phyloP scores from a whole-genome alignment of 1,140 invertebrate genomes.

The Centruroides vittatus region DNA sequence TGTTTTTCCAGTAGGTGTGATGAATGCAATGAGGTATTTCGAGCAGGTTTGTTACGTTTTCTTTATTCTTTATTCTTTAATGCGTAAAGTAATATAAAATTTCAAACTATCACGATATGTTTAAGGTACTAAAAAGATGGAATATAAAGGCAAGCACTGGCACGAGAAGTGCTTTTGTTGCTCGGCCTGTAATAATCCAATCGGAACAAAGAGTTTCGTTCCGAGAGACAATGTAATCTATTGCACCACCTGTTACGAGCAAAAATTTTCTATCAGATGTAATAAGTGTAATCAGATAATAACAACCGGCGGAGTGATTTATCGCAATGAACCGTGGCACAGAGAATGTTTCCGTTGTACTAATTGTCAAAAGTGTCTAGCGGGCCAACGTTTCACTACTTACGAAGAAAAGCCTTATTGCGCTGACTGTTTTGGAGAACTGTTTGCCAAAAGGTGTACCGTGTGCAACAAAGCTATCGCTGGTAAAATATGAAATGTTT shows the following conservation, averaged over 20 bases:
- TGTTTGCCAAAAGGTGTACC: constrained; percentile 40
- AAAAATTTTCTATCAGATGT: constrained; percentile 95
- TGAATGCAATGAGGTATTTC: too few species aligned
- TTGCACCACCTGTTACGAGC: constrained; percentile 97
- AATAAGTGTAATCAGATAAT: constrained; percentile 75
- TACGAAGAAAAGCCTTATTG: constrained; percentile 41
- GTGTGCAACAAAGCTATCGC: constrained; percentile 38
- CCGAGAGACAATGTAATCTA: constrained; percentile 93
- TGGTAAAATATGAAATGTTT: too few species aligned
- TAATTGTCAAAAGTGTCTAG: constrained; percentile 34
- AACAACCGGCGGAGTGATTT: constrained; percentile 38
- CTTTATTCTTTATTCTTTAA: too few species aligned
- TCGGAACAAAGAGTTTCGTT: constrained; percentile 96
- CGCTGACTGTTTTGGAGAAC: constrained; percentile 37
- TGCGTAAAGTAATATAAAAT: too few species aligned
- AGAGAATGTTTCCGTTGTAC: constrained; percentile 39
- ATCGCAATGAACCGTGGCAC: constrained; percentile 39
- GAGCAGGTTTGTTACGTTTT: too few species aligned
- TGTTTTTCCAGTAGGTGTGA: too few species aligned
- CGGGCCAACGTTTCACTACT: constrained; percentile 39
- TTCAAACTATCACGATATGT: too few species aligned
- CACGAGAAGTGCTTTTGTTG: constrained; percentile 98
- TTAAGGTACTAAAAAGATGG: constrained; percentile 6
- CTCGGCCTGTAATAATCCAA: constrained; percentile 87
- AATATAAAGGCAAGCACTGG: constrained; percentile 99